Conservation (phyloP, 1,140 invertebrate genomes). For the Capitella teleta region DNA sequence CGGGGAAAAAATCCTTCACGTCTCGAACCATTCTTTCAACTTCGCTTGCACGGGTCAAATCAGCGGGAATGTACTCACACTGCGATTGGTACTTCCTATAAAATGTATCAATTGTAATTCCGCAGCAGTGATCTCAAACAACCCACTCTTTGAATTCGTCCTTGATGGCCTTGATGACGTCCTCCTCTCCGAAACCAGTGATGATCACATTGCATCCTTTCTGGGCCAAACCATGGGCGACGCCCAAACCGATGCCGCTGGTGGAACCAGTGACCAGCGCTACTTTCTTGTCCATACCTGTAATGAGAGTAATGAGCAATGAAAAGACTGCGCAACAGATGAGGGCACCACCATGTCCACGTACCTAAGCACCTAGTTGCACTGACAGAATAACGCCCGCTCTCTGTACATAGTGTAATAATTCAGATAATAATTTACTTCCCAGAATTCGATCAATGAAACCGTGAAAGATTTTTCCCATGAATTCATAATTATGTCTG, state of each 20-base stretch:
- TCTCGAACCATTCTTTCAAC: constrained; percentile 15
- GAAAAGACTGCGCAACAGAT: too few species aligned
- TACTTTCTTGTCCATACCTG: constrained; percentile 20
- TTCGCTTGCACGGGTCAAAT: constrained; percentile 14
- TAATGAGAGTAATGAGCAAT: too few species aligned
- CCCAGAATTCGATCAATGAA: too few species aligned
- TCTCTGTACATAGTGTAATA: too few species aligned
- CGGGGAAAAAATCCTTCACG: constrained; percentile 15
- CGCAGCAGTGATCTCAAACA: background rate
- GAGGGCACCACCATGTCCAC: too few species aligned
- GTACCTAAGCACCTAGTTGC: too few species aligned
- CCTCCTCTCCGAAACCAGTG: constrained; percentile 26
- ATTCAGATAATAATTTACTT: too few species aligned
- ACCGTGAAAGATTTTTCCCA: too few species aligned
- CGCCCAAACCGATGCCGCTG: constrained; percentile 37
- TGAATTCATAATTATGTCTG: too few species aligned
- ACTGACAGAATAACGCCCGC: too few species aligned
- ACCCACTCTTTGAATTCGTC: background rate
- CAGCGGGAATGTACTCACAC: constrained; percentile 10
- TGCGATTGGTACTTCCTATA: constrained; percentile 7
- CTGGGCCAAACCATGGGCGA: constrained; percentile 26
- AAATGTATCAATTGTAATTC: background rate
- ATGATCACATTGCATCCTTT: constrained; percentile 28
- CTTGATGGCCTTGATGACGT: background rate
- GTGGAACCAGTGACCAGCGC: constrained; percentile 36